Conservation (phyloP, 2,113 vertebrate species). For the Tichodroma muraria region DNA sequence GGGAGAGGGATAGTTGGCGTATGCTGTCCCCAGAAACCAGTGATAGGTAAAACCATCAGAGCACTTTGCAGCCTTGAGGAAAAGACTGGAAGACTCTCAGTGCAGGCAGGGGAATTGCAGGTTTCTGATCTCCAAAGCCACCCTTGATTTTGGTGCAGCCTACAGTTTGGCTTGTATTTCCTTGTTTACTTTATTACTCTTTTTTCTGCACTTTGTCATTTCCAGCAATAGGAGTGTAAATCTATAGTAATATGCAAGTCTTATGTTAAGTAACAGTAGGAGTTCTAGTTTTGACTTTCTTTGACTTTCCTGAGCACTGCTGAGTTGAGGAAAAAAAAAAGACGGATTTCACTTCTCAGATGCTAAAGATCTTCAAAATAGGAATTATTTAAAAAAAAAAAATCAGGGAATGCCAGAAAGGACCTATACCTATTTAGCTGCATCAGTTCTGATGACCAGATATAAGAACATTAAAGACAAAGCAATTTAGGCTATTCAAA, state of each 20-base stretch:
- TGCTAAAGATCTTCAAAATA: neutral
- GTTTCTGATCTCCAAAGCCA: neutral
- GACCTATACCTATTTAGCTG: neutral
- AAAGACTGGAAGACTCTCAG: neutral
- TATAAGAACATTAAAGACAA: neutral
- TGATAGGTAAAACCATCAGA: neutral
- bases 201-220: neutral
- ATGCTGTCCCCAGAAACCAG: neutral
- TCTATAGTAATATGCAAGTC: neutral
- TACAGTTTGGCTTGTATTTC: neutral
- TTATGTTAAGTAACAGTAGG: neutral
- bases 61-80: rapidly evolving
- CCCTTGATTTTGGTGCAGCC: neutral
- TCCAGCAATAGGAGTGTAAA: neutral
- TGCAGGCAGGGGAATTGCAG: neutral
- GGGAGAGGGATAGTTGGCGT: neutral
- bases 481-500: neutral
- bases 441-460: neutral
- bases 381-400: neutral
- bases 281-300: neutral
- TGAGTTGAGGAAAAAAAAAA: neutral
- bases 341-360: neutral
- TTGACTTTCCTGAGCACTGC: neutral
- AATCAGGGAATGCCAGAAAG: neutral
- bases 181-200: neutral